A percentile compares a stretch with the other conserved stretches of the same genome.
phyloP scores from a whole-genome alignment of 1,140 invertebrate genomes.

The Drosophila santomea region DNA sequence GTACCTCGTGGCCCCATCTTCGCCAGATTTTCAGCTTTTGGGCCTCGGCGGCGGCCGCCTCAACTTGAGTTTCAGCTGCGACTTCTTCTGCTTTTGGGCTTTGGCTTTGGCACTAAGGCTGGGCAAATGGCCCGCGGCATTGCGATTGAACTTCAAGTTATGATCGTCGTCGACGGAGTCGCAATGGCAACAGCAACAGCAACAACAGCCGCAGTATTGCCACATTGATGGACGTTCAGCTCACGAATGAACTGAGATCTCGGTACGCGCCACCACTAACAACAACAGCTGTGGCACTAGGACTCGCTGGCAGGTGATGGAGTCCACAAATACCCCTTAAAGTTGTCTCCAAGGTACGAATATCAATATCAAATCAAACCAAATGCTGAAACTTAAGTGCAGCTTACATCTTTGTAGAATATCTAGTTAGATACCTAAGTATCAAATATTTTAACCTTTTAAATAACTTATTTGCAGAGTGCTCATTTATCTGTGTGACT shows the following conservation, averaged over 20 bases:
- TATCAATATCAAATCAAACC: too few species aligned
- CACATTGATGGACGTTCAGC: slow-evolving; percentile 82
- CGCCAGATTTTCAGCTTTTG: slow-evolving; percentile 37
- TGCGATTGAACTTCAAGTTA: slow-evolving; percentile 84
- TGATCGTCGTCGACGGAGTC: slow-evolving; percentile 76
- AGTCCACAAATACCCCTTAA: slow-evolving; percentile 8
- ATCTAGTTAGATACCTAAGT: too few species aligned
- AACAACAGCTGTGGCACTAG: slow-evolving; percentile 43
- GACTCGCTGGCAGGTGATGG: neutral
- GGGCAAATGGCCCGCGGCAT: slow-evolving; percentile 84
- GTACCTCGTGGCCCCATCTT: slow-evolving; percentile 69
- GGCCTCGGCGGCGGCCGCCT: slow-evolving; percentile 13
- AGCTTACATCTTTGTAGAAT: too few species aligned
- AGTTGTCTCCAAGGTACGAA: too few species aligned
- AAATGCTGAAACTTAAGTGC: too few species aligned
- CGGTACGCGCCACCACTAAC: slow-evolving; percentile 50
- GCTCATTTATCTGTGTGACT: too few species aligned
- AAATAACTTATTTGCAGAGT: too few species aligned
- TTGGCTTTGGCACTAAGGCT: slow-evolving; percentile 81
- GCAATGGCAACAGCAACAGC: slow-evolving; percentile 53
- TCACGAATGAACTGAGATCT: slow-evolving; percentile 69
- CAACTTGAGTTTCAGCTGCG: slow-evolving; percentile 16
- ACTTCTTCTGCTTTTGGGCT: slow-evolving; percentile 74
- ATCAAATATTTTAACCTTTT: too few species aligned
- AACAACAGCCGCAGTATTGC: slow-evolving; percentile 37